Percentiles rank a stretch among this genome's conserved stretches.
These are phyloP conservation scores for Gortyna flavago DNA, from an alignment of 2,888 invertebrate species.

Conservation along the genomic window DNA sequence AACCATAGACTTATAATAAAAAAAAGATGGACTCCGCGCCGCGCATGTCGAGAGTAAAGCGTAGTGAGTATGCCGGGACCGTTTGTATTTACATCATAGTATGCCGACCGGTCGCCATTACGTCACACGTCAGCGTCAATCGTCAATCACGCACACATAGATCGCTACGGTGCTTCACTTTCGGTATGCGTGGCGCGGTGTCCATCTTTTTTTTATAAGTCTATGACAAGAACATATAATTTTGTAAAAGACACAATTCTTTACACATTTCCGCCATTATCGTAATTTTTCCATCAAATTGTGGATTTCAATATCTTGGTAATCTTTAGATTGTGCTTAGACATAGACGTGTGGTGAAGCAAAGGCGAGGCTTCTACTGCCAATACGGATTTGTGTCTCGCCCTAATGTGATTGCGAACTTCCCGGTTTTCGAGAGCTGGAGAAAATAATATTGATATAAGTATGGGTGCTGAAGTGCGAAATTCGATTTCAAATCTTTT, in stretches of 20 bases:
- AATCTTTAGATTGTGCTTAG: constrained; percentile 60
- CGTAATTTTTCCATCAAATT: constrained; percentile 41
- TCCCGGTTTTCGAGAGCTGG: constrained; percentile 41
- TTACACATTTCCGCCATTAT: background rate
- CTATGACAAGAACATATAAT: too few species aligned
- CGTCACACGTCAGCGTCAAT: too few species aligned
- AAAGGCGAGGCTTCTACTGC: constrained; percentile 57
- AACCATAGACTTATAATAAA: too few species aligned
- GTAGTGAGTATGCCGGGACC: too few species aligned
- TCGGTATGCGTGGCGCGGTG: too few species aligned
- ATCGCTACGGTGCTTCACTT: too few species aligned
- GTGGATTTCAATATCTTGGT: constrained; percentile 53
- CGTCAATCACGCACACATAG: too few species aligned
- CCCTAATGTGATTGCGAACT: constrained; percentile 64
- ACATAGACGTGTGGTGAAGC: constrained; percentile 40
- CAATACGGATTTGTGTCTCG: constrained; percentile 60
- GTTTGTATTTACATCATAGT: too few species aligned
- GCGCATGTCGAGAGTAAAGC: too few species aligned
- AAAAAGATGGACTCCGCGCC: too few species aligned
- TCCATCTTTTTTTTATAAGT: too few species aligned
- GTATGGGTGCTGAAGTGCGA: constrained; percentile 44
- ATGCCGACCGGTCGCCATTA: too few species aligned
- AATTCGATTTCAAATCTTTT: constrained; percentile 59
- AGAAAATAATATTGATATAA: constrained; percentile 57
- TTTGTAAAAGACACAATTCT: background rate